Evolutionary conservation across 2,113 vertebrate species (phyloP), one percentile per base, ranked within the genome.

Genomic region (Caranx ignobilis): DNA sequence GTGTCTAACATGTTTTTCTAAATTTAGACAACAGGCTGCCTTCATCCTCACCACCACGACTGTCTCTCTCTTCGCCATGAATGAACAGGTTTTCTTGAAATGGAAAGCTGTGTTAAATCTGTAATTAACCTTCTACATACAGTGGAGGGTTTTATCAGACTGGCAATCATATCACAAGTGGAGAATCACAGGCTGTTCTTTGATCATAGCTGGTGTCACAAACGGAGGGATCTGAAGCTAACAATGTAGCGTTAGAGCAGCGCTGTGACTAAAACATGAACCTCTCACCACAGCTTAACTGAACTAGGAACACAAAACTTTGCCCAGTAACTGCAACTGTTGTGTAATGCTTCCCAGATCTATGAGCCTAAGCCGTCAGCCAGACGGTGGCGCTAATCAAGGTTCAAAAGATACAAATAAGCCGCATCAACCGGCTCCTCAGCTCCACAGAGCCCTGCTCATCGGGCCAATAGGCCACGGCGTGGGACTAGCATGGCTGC

Each of bases 1-100:
- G 43, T 32, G 69, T 71, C 52, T 26, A 15, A 43, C 43, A 21
- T 32, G 41, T 21, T 10, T 59, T 72, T 72, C 43, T 59, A 35
- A 48, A 34, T 12, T n/a, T 26, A 57, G 54, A 19, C 10, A 45
- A 3, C 39, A 3, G 19, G 16, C 7, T 16, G 2, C 37, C 21
- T 18, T 31, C 15, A 32, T 56, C 68, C 10, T 54, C 21, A 54
- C 9, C 11, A 37, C 57, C 41, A 45, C 9, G 59, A 21, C 15
- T n/a, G 55, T 34, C 41, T 13, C 18, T 26, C 26, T 26, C 4
- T 60, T 60, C 12, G 34, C 11, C 15, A 5, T 71, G 41, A 60
- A 35, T 35, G 37, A 54, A 37, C 39, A 55, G 26, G 13, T 16
- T 50, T 19, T 19, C 47, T 50, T 50, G 47, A 50, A 50, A 18